Evolutionary conservation across 2,113 vertebrate species (phyloP).

Genomic region (Nothoprocta perdicaria): DNA sequence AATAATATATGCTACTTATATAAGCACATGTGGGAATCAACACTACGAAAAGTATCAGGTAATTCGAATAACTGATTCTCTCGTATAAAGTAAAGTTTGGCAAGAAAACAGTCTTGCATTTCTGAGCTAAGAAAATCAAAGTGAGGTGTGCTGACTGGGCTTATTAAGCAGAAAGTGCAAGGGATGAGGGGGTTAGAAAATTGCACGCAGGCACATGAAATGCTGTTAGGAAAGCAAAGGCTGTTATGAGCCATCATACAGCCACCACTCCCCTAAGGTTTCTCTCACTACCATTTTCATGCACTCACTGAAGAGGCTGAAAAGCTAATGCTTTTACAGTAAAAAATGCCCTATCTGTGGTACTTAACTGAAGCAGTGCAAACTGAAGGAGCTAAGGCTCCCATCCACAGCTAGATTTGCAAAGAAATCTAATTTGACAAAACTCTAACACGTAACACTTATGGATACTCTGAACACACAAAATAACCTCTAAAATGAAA

Average conservation of each 20-base stretch:
- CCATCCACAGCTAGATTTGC: not conserved
- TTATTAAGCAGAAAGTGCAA: not conserved
- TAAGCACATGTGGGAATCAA: not conserved
- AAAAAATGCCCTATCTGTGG: not conserved
- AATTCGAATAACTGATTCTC: not conserved
- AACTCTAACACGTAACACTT: not conserved
- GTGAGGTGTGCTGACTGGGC: not conserved
- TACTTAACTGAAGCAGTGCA: not conserved
- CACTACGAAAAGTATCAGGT: not conserved
- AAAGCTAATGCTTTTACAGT: not conserved
- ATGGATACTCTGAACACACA: not conserved
- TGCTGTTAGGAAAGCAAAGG: not conserved
- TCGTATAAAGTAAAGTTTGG: not conserved
- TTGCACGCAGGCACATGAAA: not conserved
- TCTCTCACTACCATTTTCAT: not conserved
- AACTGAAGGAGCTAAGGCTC: not conserved
- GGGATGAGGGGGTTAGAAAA: not conserved
- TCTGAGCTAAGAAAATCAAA: constrained; percentile 1
- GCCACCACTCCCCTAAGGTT: not conserved
- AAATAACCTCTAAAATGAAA: not conserved
- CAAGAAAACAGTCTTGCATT: not conserved
- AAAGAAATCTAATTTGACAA: not conserved
- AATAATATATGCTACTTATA: not conserved
- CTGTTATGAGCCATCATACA: not conserved
- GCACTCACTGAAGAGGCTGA: not conserved